These are phyloP conservation scores for Oryzias melastigma DNA, from an alignment of 2,113 vertebrate genomes.

Conservation along the genomic window DNA sequence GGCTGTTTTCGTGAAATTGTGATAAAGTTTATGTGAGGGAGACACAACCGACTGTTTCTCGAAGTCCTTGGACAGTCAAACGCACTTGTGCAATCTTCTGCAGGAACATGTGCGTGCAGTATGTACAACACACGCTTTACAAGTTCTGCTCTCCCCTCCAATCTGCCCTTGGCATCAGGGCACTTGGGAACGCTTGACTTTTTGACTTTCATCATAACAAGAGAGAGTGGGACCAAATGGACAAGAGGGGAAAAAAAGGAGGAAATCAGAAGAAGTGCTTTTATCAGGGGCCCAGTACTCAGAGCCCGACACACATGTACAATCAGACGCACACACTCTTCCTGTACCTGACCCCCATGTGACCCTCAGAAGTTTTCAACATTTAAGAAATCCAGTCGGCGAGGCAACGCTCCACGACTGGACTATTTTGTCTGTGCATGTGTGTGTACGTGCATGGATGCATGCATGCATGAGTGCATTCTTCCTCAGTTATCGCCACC, in stretches of 20 bases:
- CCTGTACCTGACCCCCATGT: slow-evolving; percentile 84
- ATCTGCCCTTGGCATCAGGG: slow-evolving; percentile 67
- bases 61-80: slow-evolving; percentile 21
- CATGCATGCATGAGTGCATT: slow-evolving; percentile 59
- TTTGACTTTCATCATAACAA: slow-evolving; percentile 69
- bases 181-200: slow-evolving; percentile 58
- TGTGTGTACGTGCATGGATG: slow-evolving; percentile 19
- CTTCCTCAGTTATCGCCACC: slow-evolving; percentile 84
- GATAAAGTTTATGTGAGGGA: slow-evolving; percentile 30
- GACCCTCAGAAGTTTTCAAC: slow-evolving; percentile 81
- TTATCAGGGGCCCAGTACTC: slow-evolving; percentile 65
- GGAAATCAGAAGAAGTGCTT: slow-evolving; percentile 69
- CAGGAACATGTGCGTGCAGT: slow-evolving; percentile 12
- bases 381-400: slow-evolving; percentile 81
- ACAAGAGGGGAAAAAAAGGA: slow-evolving; percentile 51
- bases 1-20: slow-evolving; percentile 16
- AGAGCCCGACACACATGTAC: slow-evolving; percentile 28
- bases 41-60: slow-evolving; percentile 30
- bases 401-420: slow-evolving; percentile 77
- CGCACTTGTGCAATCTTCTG: slow-evolving; percentile 14
- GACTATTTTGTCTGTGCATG: slow-evolving; percentile 45
- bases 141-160: slow-evolving; percentile 43
- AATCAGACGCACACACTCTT: slow-evolving; percentile 58
- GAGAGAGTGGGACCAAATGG: slow-evolving; percentile 61
- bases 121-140: slow-evolving; percentile 44